phyloP scores from a whole-genome alignment of 2,888 invertebrate species.

The Amitus sp. region DNA sequence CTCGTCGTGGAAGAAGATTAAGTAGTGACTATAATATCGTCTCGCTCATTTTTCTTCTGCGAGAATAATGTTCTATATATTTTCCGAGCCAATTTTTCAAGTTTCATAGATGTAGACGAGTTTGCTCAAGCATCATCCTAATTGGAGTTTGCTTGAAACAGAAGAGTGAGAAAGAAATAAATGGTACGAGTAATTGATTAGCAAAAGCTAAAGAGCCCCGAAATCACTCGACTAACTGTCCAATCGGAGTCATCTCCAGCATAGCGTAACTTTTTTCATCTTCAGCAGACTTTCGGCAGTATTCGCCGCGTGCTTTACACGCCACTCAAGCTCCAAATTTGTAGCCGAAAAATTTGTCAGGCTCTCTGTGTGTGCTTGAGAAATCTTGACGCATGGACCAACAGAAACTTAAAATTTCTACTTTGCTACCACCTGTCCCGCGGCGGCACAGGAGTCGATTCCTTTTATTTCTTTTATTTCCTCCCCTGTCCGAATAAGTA shows the following conservation, averaged over 20 bases:
- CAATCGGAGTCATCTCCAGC: conserved; percentile 14
- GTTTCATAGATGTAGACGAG: too few relatives aligned
- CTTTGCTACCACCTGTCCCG: conserved; percentile 60
- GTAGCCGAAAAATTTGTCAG: conserved; percentile 58
- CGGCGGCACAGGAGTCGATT: conserved; percentile 40
- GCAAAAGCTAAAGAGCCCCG: too few relatives aligned
- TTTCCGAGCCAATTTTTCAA: too few relatives aligned
- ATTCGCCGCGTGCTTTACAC: not conserved
- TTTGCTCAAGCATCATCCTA: too few relatives aligned
- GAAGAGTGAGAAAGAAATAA: too few relatives aligned
- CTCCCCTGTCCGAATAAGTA: not conserved
- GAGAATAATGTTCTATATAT: too few relatives aligned
- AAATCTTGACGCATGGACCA: conserved; percentile 34
- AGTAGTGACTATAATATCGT: too few relatives aligned
- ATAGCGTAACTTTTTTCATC: conserved; percentile 32
- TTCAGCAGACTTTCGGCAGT: conserved; percentile 12
- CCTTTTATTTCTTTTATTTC: conserved; percentile 23
- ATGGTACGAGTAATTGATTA: too few relatives aligned
- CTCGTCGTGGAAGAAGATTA: too few relatives aligned
- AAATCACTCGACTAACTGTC: not conserved
- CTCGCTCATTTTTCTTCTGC: too few relatives aligned
- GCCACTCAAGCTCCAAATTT: conserved; percentile 48
- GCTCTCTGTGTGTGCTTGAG: conserved; percentile 19
- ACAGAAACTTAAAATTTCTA: conserved; percentile 41
- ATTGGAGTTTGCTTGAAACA: too few relatives aligned